Evolutionary conservation across 2,797 vertebrate species (phyloP).

Genomic region (Microcaecilia unicolor): DNA sequence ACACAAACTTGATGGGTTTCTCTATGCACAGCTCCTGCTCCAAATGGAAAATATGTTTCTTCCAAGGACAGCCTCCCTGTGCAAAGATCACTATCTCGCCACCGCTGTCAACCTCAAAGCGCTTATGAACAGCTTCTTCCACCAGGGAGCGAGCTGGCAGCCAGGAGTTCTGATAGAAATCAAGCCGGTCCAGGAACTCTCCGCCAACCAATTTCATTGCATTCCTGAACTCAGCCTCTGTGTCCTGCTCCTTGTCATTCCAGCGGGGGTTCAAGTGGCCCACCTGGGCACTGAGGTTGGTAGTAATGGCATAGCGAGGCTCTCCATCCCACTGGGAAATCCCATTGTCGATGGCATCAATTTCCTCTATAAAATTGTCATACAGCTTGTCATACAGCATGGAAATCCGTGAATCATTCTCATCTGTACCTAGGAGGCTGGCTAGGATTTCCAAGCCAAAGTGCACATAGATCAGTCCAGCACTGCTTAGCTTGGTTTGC

Average conservation of each 20-base stretch:
- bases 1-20: constrained; percentile 61
- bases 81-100: constrained; percentile 71
- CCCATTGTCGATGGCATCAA: constrained; percentile 89
- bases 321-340: constrained; percentile 76
- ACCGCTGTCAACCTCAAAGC: constrained; percentile 76
- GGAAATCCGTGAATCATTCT: constrained; percentile 57
- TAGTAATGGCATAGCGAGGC: constrained; percentile 68
- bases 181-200: constrained; percentile 79
- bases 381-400: constrained; percentile 84
- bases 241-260: constrained; percentile 82
- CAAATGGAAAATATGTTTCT: constrained; percentile 79
- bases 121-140: constrained; percentile 58
- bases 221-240: constrained; percentile 74
- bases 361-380: constrained; percentile 87
- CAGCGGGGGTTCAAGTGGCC: constrained; percentile 79
- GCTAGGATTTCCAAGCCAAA: constrained; percentile 74
- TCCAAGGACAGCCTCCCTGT: constrained; percentile 84
- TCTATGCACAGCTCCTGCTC: constrained; percentile 66
- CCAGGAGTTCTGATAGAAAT: constrained; percentile 75
- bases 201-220: constrained; percentile 73
- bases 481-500: constrained; percentile 90
- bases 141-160: constrained; percentile 76
- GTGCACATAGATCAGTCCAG: constrained; percentile 82
- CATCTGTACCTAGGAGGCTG: constrained; percentile 54
- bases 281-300: constrained; percentile 76